phyloP scores from a whole-genome alignment of 2,797 vertebrate genomes.

The Gallinago solitaria region DNA sequence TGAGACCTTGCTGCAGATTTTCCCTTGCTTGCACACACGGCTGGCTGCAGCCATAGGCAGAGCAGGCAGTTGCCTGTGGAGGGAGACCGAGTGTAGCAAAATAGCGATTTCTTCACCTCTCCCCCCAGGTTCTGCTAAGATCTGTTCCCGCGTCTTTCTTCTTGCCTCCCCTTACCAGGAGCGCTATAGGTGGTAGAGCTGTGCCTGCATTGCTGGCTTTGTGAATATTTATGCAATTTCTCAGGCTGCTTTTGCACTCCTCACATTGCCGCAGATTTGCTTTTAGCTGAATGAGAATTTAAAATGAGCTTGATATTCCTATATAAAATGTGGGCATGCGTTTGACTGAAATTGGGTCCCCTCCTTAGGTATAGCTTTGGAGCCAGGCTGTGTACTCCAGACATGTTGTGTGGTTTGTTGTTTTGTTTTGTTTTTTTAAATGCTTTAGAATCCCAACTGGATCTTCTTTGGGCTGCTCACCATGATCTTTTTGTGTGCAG shows the following conservation, averaged over 20 bases:
- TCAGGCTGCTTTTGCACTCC: neutral
- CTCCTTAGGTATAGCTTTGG: neutral
- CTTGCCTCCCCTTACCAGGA: neutral
- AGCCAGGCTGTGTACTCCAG: neutral
- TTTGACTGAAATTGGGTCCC: neutral
- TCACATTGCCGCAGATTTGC: neutral
- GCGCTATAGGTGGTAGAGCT: accelerated
- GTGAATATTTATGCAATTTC: neutral
- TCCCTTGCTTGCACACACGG: neutral
- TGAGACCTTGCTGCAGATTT: neutral
- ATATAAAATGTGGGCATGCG: neutral
- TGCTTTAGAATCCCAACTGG: neutral
- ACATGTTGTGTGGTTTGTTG: too few relatives aligned
- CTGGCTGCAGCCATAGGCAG: neutral
- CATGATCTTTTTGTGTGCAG: neutral
- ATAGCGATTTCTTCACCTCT: neutral
- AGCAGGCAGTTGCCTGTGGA: slow-evolving; percentile 10
- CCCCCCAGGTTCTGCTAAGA: neutral
- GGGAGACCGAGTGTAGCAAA: neutral
- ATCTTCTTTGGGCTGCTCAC: neutral
- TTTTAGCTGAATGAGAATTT: neutral
- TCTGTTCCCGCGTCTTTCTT: neutral
- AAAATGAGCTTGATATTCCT: neutral
- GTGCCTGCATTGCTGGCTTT: neutral
- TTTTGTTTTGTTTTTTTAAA: neutral